Evolutionary conservation across 2,797 vertebrate genomes (phyloP).

Genomic region (Myripristis jacobus): DNA sequence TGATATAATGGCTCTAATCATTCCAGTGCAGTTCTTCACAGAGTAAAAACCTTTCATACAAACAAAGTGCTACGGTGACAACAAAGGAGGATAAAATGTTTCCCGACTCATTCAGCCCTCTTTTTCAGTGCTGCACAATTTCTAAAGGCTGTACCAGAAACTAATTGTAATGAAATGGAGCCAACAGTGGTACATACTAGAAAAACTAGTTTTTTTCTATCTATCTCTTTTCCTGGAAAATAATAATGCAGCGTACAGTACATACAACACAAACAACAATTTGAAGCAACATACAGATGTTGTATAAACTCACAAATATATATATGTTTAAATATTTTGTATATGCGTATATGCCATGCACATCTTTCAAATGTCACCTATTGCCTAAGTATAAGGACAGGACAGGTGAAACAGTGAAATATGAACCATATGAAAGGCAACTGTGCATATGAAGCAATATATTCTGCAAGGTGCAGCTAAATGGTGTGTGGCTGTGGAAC

Average conservation of each 20-base stretch:
- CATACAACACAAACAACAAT: too few relatives aligned
- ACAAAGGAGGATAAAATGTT: neutral
- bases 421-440: neutral
- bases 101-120: too few relatives aligned
- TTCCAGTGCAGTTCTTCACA: neutral
- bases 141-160: too few relatives aligned
- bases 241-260: too few relatives aligned
- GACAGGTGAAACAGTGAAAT: conserved; percentile 2
- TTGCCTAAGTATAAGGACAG: neutral
- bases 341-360: neutral
- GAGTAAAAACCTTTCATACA: neutral
- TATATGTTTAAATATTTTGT: neutral
- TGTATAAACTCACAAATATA: neutral
- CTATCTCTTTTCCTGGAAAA: too few relatives aligned
- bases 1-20: neutral
- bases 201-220: too few relatives aligned
- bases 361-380: neutral
- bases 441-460: conserved; percentile 7
- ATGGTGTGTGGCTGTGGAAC: conserved; percentile 29
- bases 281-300: too few relatives aligned
- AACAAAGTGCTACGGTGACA: too few relatives aligned
- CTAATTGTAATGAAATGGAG: too few relatives aligned
- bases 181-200: too few relatives aligned
- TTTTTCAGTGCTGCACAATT: too few relatives aligned
- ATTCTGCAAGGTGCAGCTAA: conserved; percentile 6